Base-by-base conservation (phyloP, 2,888 invertebrate species). In the Nysson spinosus region DNA sequence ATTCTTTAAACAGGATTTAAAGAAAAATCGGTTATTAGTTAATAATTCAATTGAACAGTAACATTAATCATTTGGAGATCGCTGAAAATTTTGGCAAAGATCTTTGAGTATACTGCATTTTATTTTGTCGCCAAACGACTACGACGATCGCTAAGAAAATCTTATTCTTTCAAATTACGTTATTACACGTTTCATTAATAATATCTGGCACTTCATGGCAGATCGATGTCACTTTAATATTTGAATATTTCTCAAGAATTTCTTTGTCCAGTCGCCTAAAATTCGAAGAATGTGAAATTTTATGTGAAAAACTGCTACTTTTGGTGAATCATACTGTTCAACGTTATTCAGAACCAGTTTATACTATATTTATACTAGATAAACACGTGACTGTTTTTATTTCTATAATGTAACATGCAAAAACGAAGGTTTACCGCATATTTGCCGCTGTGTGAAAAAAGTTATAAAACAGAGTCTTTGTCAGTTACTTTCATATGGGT, bases 391-490 rank as follows among this genome's bases (percentile, higher is more conserved):
- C 34, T 22, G 55, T 28, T 32, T 34, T 69, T 69, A 64, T 30
- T 20, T 43, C 49, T 65, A n/a, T n/a, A 69, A 51, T 26, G 22
- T 32, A 72, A 72, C 44, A 64, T 37, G 51, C 47, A 57, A 42
- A 70, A 35, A 69, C 30, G 62, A 24, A 61, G 20, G 34, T 57
- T 69, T 52, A 51, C 39, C 54, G 60, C 42, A 63, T 44, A 47
- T 69, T n/a, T 63, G 62, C 56, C 63, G 61, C 35, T 16, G 44
- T 63, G 66, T 75, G 74, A 60, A 75, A 74, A 74, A 69, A 66
- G 49, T 73, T 76, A 76, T 50, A 72, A 76, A 75, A 75, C 60
- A 39, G 69, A 63, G 54, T 76, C 58, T 57, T 69, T 35, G 54
- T 63, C 42, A 40, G 34, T 61, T 68, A 67, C 57, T 69, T 69